A percentile compares a stretch with the other conserved stretches of the same genome.
Evolutionary conservation across 2,113 vertebrate genomes (phyloP).

Genomic region (Amphiprion percula): DNA sequence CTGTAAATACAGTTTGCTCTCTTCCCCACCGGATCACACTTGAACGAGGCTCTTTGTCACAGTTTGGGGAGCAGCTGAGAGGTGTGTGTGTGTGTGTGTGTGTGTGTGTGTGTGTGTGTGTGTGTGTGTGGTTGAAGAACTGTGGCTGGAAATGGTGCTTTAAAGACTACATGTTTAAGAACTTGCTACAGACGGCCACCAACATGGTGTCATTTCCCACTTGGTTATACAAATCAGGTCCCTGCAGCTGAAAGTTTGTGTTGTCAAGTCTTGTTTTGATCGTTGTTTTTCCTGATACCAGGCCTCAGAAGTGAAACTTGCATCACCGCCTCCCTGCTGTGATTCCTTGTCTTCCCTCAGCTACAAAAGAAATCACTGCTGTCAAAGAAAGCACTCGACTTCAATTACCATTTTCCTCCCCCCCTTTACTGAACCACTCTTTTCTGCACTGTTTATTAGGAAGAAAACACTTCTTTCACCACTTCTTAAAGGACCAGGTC

Average conservation of each 20-base stretch:
- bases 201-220: not conserved
- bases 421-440: not conserved
- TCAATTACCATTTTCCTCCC: constrained; percentile 9
- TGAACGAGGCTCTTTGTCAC: not conserved
- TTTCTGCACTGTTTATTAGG: not conserved
- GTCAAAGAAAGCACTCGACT: constrained; percentile 11
- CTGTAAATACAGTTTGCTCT: not conserved
- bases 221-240: constrained; percentile 12
- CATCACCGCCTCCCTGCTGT: constrained; percentile 8
- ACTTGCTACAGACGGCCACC: too few relatives aligned
- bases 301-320: constrained; percentile 23
- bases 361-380: constrained; percentile 23
- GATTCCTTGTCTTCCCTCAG: not conserved
- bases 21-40: not conserved
- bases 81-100: too few relatives aligned
- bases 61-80: not conserved
- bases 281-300: constrained; percentile 18
- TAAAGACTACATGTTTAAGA: not conserved
- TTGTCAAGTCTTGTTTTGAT: constrained; percentile 39
- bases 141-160: not conserved
- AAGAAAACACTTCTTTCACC: not conserved
- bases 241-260: not conserved
- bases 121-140: not conserved
- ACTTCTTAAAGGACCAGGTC: not conserved
- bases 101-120: too few relatives aligned